These are phyloP conservation scores for Ochropleura leucogaster DNA, from an alignment of 2,888 invertebrate genomes.

Conservation along the genomic window DNA sequence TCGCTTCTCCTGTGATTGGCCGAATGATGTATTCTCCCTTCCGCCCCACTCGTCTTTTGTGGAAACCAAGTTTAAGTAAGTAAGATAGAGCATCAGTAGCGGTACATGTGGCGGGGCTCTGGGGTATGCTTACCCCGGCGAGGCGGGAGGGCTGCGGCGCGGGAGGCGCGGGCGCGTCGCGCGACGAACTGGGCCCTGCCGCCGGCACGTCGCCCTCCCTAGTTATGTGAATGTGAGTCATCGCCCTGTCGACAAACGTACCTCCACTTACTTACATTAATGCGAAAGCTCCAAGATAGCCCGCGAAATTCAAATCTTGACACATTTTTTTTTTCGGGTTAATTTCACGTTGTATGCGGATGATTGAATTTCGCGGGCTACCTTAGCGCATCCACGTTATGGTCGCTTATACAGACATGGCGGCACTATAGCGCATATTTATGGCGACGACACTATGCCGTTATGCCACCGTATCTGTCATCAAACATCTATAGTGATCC, in stretches of 20 bases:
- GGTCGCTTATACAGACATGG: not conserved
- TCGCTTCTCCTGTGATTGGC: not conserved
- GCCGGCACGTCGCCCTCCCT: slow-evolving; percentile 51
- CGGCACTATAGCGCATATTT: not conserved
- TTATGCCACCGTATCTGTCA: not conserved
- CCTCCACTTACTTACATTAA: slow-evolving; percentile 23
- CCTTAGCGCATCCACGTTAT: not conserved
- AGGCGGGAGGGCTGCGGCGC: slow-evolving; percentile 55
- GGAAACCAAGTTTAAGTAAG: not conserved
- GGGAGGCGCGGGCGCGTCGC: slow-evolving; percentile 37
- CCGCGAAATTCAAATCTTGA: not conserved
- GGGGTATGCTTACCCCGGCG: slow-evolving; percentile 60
- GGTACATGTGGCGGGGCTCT: not conserved
- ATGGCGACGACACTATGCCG: not conserved
- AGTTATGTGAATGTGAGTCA: slow-evolving; percentile 43
- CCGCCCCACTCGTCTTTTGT: not conserved
- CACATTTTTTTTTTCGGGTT: not conserved
- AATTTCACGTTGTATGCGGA: not conserved
- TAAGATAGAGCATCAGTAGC: slow-evolving; percentile 4
- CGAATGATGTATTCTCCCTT: not conserved
- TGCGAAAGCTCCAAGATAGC: not conserved
- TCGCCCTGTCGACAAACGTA: slow-evolving; percentile 59
- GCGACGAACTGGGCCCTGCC: slow-evolving; percentile 67
- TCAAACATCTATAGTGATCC: not conserved
- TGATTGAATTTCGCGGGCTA: not conserved